These are phyloP conservation scores for Lacanobia oleracea DNA, from an alignment of 2,888 invertebrate species.

Conservation along the genomic window DNA sequence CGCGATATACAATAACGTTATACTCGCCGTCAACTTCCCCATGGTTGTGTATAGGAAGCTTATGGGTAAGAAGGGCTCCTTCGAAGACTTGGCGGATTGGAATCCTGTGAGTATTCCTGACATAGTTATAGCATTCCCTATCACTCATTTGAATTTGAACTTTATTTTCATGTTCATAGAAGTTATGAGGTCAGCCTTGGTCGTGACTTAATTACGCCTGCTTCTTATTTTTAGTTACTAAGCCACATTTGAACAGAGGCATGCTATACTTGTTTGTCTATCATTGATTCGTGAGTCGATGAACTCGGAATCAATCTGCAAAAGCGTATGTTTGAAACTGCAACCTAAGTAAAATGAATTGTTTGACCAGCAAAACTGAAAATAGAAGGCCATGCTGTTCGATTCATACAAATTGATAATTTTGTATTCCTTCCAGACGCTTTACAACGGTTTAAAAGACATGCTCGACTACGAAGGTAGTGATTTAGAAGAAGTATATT, in stretches of 20 bases:
- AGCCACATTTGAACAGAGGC: not conserved
- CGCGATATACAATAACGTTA: constrained; percentile 99
- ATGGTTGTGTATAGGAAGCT: constrained; percentile 98
- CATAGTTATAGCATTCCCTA: not conserved
- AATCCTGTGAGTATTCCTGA: constrained; percentile 92
- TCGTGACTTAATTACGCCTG: too few species aligned
- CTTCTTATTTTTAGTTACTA: not conserved
- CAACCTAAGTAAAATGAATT: too few species aligned
- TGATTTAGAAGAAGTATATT: constrained; percentile 96
- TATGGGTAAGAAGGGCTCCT: constrained; percentile 97
- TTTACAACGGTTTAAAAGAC: constrained; percentile 95
- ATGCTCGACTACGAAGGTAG: constrained; percentile 95
- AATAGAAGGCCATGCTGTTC: too few species aligned
- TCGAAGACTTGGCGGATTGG: constrained; percentile 96
- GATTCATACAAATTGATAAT: not conserved
- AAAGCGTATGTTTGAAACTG: too few species aligned
- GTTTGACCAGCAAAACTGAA: not conserved
- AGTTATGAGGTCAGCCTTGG: too few species aligned
- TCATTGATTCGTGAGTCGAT: too few species aligned
- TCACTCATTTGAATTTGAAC: not conserved
- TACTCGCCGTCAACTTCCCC: constrained; percentile 98
- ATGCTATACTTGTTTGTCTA: not conserved
- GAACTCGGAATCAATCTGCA: too few species aligned
- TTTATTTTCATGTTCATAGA: not conserved
- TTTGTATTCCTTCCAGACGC: constrained; percentile 86